Base-by-base conservation (phyloP, 1,140 invertebrate genomes). In the Drosophila setifemur region DNA sequence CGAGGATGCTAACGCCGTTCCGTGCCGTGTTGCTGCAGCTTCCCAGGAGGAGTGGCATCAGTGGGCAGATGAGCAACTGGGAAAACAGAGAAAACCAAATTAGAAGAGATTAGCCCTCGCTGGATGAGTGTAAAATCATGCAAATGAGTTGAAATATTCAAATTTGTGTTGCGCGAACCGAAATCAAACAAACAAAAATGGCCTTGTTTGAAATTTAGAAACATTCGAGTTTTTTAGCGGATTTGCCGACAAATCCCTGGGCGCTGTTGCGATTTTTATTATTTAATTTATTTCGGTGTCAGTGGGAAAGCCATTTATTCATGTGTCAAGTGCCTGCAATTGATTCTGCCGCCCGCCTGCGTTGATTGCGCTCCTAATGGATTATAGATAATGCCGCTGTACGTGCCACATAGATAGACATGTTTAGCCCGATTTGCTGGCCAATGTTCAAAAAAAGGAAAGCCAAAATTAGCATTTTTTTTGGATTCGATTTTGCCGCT, bases 261-360 rank as follows among this genome's bases (percentile, higher is more conserved):
- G 57, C 61, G 9, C 25, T 68, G 33, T 19, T 31, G 28, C 49
- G 58, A 52, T 39, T 47, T 71, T 66, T 69, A 70, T 58, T 52
- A 73, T 74, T 75, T 47, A 81, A 81, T 81, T 81, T 67, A 75
- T 66, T 67, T 75, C 37, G 31, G 63, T 72, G 54, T 35, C 52
- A 60, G 63, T 71, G 29, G 40, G 35, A 50, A 25, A 61, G 71
- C 73, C 73, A 81, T 81, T 79, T 63, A 74, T 74, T 47, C 53
- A 44, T 60, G 40, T 44, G 37, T 75, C 57, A 74, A 71, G 57
- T 66, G 66, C 33, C 55, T 37, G 43, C 66, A 79, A 75, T 81
- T 81, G 76, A 81, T 81, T 81, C 61, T 64, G 61, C 33, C 44
- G 57, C 40, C 40, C 55, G 42, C 35, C 50, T 70, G 69, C 63